Evolutionary conservation across 2,888 invertebrate genomes (phyloP), one percentile per base, ranked within the genome.

Genomic region (Schizotus pectinicornis): DNA sequence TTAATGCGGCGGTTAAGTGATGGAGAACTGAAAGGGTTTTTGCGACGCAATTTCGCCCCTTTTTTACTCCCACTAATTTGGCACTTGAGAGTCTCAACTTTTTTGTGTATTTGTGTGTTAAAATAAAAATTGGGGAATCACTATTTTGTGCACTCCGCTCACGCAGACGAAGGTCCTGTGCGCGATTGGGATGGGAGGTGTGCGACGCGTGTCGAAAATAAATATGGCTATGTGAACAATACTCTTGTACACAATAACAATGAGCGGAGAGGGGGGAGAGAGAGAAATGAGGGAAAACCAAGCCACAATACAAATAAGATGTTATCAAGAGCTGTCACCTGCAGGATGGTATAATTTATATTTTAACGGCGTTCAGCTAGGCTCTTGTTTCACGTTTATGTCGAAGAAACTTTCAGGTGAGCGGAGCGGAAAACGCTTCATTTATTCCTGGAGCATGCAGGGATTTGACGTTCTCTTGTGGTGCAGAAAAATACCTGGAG

Each of bases 271-370:
- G 33, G 36, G 7, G 39, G 31, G 32, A 55, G 49, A 47, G 39
- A 14, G 30, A 13, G 14, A 38, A 30, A 12, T n/a, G 54, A 60
- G 68, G 68, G 62, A 67, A 70, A 67, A 54, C 67, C 68, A 59
- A 65, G 61, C 70, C 67, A 49, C 64, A 65, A 55, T 61, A 64
- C 58, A 62, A 65, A 62, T 63, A 58, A 67, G 66, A 66, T 65
- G 59, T 65, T 67, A 67, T 66, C 65, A 58, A 48, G 50, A 54
- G 50, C 36, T 62, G 65, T 65, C 65, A 67, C 64, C 62, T 62
- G 62, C 64, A 64, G 49, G 14, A 55, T 51, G 47, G 41, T 56
- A 57, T 57, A 61, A 63, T 58, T 63, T 59, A 53, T 56, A 63
- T 58, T 57, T 54, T 48, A 47, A 47, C 54, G 47, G 47, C 30